These are phyloP conservation scores for Cetonia aurata DNA, from an alignment of 2,888 invertebrate species.

Conservation along the genomic window DNA sequence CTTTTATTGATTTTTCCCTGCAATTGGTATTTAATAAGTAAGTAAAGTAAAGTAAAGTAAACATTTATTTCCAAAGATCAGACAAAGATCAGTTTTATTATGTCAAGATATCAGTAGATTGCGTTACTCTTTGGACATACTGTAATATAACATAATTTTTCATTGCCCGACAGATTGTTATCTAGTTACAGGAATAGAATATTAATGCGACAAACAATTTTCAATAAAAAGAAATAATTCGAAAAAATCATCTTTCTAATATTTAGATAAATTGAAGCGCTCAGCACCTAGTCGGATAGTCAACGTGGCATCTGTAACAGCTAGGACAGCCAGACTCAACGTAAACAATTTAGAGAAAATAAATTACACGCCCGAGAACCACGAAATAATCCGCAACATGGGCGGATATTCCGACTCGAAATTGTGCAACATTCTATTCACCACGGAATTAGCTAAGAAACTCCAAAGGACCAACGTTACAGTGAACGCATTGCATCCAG, in stretches of 20 bases:
- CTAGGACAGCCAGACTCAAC: constrained; percentile 21
- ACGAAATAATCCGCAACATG: background rate
- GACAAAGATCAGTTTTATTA: no score
- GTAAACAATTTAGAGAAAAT: constrained; percentile 48
- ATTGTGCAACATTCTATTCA: constrained; percentile 55
- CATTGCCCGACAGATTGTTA: no score
- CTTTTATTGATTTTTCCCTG: no score
- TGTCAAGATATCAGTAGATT: no score
- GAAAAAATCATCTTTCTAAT: background rate
- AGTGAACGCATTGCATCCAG: constrained; percentile 63
- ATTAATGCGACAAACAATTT: no score
- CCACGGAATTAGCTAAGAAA: constrained; percentile 58
- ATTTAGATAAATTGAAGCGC: constrained; percentile 69
- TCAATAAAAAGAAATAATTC: no score
- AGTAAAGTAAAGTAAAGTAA: no score
- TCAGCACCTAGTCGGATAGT: constrained; percentile 56
- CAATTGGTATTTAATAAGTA: no score
- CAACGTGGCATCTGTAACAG: constrained; percentile 56
- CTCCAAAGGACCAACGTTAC: constrained; percentile 59
- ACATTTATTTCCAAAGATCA: no score
- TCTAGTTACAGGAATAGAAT: no score
- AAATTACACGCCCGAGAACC: constrained; percentile 39
- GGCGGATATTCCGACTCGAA: constrained; percentile 62
- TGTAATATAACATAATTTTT: no score
- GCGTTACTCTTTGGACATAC: no score